Evolutionary conservation across 2,113 vertebrate genomes (phyloP).

Genomic region (Mormyrus iriodes): DNA sequence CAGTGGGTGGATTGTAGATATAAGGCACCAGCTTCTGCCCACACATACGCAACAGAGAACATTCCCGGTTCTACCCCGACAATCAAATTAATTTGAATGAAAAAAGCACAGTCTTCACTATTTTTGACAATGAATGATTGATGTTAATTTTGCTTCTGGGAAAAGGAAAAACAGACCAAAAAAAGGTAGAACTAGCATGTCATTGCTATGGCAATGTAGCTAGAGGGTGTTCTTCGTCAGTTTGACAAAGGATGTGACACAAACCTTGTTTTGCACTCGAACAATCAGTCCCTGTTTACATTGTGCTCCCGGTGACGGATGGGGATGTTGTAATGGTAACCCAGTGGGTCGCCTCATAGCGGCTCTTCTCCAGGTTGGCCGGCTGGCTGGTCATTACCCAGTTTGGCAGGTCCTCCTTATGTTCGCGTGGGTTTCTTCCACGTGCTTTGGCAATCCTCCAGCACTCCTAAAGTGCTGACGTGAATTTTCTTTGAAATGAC

Average conservation of each 20-base stretch:
- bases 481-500: not conserved
- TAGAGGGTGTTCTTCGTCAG: not conserved
- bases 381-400: not conserved
- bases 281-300: not conserved
- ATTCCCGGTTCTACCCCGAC: not conserved
- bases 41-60: not conserved
- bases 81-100: constrained; percentile 3
- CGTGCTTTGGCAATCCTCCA: not conserved
- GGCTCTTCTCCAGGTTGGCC: not conserved
- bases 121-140: not conserved
- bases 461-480: not conserved
- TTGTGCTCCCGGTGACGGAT: not conserved
- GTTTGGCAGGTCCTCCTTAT: not conserved
- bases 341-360: not conserved
- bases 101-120: not conserved
- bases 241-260: not conserved
- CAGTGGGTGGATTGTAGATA: not conserved
- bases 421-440: not conserved
- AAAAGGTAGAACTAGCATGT: not conserved
- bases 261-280: not conserved
- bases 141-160: constrained; percentile 5
- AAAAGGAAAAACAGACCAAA: not conserved
- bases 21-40: constrained; percentile 1
- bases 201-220: not conserved
- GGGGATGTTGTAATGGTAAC: not conserved